These are phyloP conservation scores for Arvicanthis niloticus DNA, from an alignment of 2,113 vertebrate species.

Conservation along the genomic window DNA sequence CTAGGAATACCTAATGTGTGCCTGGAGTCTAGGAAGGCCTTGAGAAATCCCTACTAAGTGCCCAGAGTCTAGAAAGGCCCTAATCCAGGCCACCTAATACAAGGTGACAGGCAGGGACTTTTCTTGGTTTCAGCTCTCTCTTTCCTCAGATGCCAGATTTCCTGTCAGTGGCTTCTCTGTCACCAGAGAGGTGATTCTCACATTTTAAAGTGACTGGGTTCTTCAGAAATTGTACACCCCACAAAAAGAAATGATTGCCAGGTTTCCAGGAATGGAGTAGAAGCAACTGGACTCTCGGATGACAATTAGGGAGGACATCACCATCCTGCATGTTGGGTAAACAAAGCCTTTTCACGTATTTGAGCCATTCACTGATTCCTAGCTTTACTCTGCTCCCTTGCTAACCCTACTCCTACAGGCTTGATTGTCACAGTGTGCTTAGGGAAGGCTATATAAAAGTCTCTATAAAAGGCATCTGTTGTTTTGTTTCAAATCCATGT, in stretches of 20 bases:
- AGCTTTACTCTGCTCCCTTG: constrained; percentile 17
- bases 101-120: too few relatives aligned
- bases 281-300: neutral
- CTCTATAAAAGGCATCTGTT: constrained; percentile 40
- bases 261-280: constrained; percentile 6
- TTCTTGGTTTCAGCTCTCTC: too few relatives aligned
- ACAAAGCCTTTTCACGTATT: neutral
- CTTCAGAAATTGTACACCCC: constrained; percentile 1
- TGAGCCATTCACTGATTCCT: constrained; percentile 45
- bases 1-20: neutral
- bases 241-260: neutral
- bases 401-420: constrained; percentile 62
- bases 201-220: neutral
- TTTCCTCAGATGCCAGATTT: neutral
- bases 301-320: neutral
- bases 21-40: neutral
- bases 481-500: constrained; percentile 46
- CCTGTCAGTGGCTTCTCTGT: neutral
- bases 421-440: constrained; percentile 70
- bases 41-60: neutral
- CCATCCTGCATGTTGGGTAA: neutral
- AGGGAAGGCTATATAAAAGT: constrained; percentile 45
- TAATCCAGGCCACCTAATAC: fast-evolving
- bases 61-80: neutral
- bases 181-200: neutral